phyloP scores from a whole-genome alignment of 1,140 invertebrate genomes.

The Drosophila busckii region DNA sequence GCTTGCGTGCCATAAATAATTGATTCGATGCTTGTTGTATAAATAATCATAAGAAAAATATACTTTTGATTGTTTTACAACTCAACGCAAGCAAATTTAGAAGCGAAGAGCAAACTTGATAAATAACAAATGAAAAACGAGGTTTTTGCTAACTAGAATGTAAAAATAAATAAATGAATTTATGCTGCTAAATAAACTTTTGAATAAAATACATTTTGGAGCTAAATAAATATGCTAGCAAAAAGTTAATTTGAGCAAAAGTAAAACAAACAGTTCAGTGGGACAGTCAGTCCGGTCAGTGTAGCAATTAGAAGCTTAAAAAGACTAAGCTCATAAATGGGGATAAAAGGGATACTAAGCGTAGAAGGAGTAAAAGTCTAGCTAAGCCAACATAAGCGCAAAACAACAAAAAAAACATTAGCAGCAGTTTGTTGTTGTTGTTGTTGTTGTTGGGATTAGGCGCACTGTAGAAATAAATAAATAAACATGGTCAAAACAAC shows the following conservation, averaged over 20 bases:
- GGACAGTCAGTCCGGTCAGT: too few species aligned
- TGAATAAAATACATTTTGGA: too few species aligned
- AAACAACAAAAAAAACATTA: neutral
- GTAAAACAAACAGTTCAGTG: too few species aligned
- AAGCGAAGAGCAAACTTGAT: too few species aligned
- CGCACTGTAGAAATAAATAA: conserved; percentile 23
- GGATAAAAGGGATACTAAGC: neutral
- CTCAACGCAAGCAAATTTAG: too few species aligned
- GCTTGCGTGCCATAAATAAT: conserved; percentile 20
- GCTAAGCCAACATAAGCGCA: conserved; percentile 9
- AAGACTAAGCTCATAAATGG: conserved; percentile 16
- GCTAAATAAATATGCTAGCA: too few species aligned
- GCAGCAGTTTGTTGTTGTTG: neutral
- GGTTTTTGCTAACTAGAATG: too few species aligned
- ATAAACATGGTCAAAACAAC: conserved; percentile 3
- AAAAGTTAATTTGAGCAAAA: too few species aligned
- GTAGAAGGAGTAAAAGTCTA: neutral
- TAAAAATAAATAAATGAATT: too few species aligned
- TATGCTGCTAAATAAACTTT: too few species aligned
- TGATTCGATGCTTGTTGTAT: conserved; percentile 12
- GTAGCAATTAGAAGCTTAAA: conserved; percentile 34
- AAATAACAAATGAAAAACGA: too few species aligned
- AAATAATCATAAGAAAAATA: conserved; percentile 6
- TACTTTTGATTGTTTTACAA: too few species aligned
- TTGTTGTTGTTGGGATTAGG: conserved; percentile 13